Conservation (phyloP, 2,797 vertebrate genomes). For the Cheirogaleus major region DNA sequence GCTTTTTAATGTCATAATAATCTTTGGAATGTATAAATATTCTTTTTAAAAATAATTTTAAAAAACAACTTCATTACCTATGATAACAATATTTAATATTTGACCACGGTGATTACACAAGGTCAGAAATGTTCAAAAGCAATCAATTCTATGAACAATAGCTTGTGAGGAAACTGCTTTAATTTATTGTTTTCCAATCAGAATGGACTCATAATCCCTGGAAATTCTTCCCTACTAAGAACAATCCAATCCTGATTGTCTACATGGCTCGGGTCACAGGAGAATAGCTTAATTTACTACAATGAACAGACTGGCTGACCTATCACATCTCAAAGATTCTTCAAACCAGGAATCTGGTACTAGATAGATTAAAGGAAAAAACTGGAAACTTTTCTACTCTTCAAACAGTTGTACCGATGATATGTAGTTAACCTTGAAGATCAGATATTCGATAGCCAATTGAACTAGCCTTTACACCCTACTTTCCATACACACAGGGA, state of each 20-base stretch:
- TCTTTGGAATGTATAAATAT: not conserved
- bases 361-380: not conserved
- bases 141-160: constrained; percentile 23
- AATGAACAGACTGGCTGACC: not conserved
- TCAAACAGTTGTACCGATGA: not conserved
- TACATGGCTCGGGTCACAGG: not conserved
- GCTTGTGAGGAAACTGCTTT: not conserved
- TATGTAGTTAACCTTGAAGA: not conserved
- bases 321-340: not conserved
- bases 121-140: constrained; percentile 30
- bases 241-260: constrained; percentile 8
- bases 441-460: not conserved
- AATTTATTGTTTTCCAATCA: not conserved
- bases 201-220: not conserved
- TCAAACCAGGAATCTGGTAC: not conserved
- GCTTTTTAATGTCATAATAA: constrained; percentile 11
- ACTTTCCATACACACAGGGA: not conserved
- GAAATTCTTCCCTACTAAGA: constrained; percentile 1
- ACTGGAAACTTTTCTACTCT: not conserved
- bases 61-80: not conserved
- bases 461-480: not conserved
- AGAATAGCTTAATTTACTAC: not conserved
- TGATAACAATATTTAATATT: constrained; percentile 37
- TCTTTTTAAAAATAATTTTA: constrained; percentile 26
- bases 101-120: not conserved